These are phyloP conservation scores for Tanypteryx hageni DNA, from an alignment of 2,888 invertebrate genomes.

Conservation along the genomic window DNA sequence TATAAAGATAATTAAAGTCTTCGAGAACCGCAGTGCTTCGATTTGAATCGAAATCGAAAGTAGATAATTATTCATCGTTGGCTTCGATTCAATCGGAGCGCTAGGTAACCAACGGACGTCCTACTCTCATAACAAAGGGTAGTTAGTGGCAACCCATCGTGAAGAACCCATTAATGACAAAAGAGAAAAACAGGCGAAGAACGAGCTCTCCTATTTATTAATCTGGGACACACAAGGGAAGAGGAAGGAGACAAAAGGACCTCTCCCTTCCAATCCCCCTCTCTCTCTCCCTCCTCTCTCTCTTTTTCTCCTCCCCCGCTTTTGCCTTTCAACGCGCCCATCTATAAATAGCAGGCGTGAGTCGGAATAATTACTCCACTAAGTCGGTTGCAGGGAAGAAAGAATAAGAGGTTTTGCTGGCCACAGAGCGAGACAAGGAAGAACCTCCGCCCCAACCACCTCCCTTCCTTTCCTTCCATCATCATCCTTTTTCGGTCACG, in stretches of 20 bases:
- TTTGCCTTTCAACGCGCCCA: constrained; percentile 12
- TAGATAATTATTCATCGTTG: not conserved
- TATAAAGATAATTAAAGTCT: not conserved
- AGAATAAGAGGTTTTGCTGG: constrained; percentile 51
- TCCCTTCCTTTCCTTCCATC: not conserved
- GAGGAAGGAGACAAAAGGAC: constrained; percentile 3
- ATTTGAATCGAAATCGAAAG: not conserved
- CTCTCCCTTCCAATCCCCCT: too few species aligned
- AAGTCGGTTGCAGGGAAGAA: constrained; percentile 48
- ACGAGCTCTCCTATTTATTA: constrained; percentile 45
- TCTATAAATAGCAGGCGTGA: constrained; percentile 63
- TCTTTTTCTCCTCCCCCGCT: not conserved
- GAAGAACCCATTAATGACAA: constrained; percentile 47
- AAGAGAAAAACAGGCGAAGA: not conserved
- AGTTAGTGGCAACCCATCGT: constrained; percentile 21
- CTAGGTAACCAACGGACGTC: constrained; percentile 13
- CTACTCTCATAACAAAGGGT: not conserved
- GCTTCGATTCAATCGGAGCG: not conserved
- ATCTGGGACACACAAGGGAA: constrained; percentile 35
- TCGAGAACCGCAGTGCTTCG: not conserved
- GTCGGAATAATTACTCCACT: constrained; percentile 59
- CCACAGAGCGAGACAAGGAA: not conserved
- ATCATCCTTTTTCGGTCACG: not conserved
- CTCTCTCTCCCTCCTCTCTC: not conserved
- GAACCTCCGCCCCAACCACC: not conserved